These are phyloP conservation scores for Porites lutea DNA, from an alignment of 64 coral and sea anemone species.

Conservation along the genomic window DNA sequence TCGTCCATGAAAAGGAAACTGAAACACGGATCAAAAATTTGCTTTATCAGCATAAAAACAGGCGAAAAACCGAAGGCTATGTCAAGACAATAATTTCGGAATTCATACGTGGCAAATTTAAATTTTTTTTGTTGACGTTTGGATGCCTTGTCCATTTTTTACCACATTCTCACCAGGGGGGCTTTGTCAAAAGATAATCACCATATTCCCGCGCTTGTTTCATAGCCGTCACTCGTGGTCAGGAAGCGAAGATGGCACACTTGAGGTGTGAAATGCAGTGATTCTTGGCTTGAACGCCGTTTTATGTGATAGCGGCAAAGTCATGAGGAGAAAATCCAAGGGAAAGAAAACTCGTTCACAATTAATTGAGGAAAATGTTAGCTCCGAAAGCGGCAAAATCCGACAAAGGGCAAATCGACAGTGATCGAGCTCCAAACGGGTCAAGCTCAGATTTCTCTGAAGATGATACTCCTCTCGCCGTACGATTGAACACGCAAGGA, in stretches of 20 bases:
- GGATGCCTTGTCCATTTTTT: background rate
- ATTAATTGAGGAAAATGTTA: slow-evolving; percentile 39
- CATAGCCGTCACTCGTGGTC: no score
- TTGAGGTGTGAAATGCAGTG: background rate
- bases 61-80: no score
- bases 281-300: background rate
- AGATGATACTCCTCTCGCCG: slow-evolving; percentile 56
- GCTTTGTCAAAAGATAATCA: no score
- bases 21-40: background rate
- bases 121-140: background rate
- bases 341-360: background rate
- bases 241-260: no score
- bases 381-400: slow-evolving; percentile 28
- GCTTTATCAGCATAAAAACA: background rate
- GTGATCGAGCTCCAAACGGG: background rate
- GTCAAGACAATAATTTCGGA: background rate
- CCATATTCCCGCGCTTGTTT: slow-evolving; percentile 21
- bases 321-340: slow-evolving; percentile 28
- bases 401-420: slow-evolving; percentile 3
- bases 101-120: background rate
- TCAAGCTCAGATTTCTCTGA: slow-evolving; percentile 54
- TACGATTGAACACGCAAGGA: slow-evolving; percentile 31
- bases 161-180: background rate
- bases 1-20: background rate
- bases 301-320: background rate